A percentile compares a stretch with the other conserved stretches of the same genome.
Conservation (phyloP, 2,113 vertebrate species). For the Gambusia affinis region DNA sequence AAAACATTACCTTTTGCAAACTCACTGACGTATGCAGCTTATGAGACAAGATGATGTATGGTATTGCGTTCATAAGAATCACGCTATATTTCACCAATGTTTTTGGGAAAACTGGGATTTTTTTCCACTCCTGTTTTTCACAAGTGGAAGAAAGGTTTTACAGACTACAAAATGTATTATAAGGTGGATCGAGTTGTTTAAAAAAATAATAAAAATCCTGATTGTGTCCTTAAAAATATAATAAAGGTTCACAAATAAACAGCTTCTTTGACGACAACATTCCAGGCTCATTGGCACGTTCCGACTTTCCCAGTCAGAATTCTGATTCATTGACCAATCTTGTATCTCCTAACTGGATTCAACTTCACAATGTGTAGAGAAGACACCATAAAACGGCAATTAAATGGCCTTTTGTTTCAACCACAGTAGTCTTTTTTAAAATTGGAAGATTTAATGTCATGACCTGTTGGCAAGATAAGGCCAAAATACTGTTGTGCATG, state of each 20-base stretch:
- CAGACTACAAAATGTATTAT: not conserved
- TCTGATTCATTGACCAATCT: not conserved
- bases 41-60: too few species aligned
- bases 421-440: not conserved
- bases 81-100: too few species aligned
- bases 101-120: too few species aligned
- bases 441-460: too few species aligned
- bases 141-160: too few species aligned
- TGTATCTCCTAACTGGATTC: not conserved
- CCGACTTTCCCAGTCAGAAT: not conserved
- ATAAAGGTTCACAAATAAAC: not conserved
- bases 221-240: not conserved
- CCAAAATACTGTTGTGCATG: not conserved
- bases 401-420: not conserved
- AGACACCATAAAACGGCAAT: not conserved
- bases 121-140: too few species aligned
- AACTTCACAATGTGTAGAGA: not conserved
- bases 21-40: too few species aligned
- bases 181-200: not conserved
- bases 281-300: not conserved
- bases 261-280: not conserved
- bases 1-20: too few species aligned
- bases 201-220: not conserved
- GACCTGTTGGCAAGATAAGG: not conserved
- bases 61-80: too few species aligned